A percentile compares a stretch with the other conserved stretches of the same genome.
phyloP scores from a whole-genome alignment of 2,113 vertebrate genomes.

The Ictalurus furcatus region DNA sequence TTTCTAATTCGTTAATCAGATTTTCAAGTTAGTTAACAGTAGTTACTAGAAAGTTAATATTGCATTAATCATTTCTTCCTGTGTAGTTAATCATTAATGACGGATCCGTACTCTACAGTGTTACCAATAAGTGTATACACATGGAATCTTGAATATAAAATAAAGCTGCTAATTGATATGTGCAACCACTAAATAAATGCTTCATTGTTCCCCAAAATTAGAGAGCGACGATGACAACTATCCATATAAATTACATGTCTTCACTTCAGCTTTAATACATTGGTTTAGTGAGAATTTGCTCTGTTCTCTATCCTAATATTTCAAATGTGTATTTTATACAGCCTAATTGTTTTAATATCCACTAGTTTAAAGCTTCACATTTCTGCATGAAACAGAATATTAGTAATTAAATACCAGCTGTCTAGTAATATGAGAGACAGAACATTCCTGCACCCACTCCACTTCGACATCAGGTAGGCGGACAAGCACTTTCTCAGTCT shows the following conservation, averaged over 20 bases:
- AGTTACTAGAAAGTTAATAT: too few species aligned
- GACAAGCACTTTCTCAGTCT: conserved; percentile 39
- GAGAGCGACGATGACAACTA: not conserved
- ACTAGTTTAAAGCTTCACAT: conserved; percentile 13
- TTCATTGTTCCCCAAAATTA: not conserved
- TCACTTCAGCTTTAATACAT: not conserved
- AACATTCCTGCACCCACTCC: conserved; percentile 30
- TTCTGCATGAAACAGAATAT: conserved; percentile 33
- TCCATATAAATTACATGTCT: not conserved
- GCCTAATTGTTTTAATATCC: conserved; percentile 19
- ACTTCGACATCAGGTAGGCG: conserved; percentile 23
- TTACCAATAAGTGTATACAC: not conserved
- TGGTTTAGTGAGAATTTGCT: not conserved
- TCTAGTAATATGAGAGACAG: conserved; percentile 38
- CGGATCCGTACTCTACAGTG: too few species aligned
- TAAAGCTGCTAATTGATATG: not conserved
- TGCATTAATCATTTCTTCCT: too few species aligned
- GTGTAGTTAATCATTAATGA: too few species aligned
- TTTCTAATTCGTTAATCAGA: too few species aligned
- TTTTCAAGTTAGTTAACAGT: too few species aligned
- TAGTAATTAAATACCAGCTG: conserved; percentile 29
- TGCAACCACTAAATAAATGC: not conserved
- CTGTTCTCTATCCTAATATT: not conserved
- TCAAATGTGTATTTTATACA: not conserved
- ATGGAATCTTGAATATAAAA: conserved; percentile 10